Base-by-base conservation (phyloP, 2,888 invertebrate genomes). In the Lasius fuliginosus region DNA sequence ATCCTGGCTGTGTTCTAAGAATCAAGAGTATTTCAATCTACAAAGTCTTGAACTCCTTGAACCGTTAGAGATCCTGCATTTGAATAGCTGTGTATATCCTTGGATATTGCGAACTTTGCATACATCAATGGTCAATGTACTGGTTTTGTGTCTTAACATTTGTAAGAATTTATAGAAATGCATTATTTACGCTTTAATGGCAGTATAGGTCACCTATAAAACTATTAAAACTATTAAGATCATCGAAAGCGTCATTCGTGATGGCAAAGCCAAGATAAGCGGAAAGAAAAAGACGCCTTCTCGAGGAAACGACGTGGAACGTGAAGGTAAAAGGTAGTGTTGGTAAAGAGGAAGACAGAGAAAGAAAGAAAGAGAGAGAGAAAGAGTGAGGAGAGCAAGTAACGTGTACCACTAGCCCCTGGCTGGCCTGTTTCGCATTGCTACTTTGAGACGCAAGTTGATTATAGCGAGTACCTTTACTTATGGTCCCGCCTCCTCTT, bases 391-490 rank as follows among this genome's bases (percentile, higher is more conserved):
- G 88, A 88, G 68, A 82, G 88, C 83, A 87, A 87, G 88, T 87
- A 90, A 85, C 90, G 90, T 92, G 93, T 92, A 90, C 92, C 88
- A 93, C 91, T 93, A 91, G 92, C 90, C 92, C 87, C 92, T 86
- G 87, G 90, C 82, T 92, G 93, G 91, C 92, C 93, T 93, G 93
- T 91, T 93, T 93, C 92, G 92, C 87, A 92, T 92, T 92, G 90
- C 92, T 90, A 92, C 93, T 92, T 92, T 88, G 88, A 90, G 88
- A 88, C 90, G 83, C 87, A 85, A 90, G 86, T 85, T 87, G 87
- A 88, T 90, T 88, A 86, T 84, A 83, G 83, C 86, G 85, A 86
- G 86, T 79, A 73, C 60, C 58, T 56, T 71, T 71, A 73, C 60
- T 71, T 77, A 1, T 83, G 73, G n/a, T 81, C 73, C 82, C 82